Percentiles rank a stretch among this genome's conserved stretches.
These are phyloP conservation scores for Aepyceros melampus DNA, from an alignment of 2,113 vertebrate genomes.

Conservation along the genomic window DNA sequence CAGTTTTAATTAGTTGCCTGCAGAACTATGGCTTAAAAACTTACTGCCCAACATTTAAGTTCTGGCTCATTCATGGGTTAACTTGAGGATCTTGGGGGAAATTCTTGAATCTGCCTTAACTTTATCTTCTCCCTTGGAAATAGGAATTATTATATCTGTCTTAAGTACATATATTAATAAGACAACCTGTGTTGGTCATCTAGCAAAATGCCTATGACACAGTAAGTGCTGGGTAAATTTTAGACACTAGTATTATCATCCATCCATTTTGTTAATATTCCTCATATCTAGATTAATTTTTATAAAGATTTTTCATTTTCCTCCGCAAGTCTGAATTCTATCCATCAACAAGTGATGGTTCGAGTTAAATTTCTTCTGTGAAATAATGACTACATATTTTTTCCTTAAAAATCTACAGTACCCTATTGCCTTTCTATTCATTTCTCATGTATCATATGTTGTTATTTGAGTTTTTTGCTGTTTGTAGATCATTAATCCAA, in stretches of 20 bases:
- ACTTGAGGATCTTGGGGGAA: neutral
- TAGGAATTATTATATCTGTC: neutral
- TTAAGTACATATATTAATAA: neutral
- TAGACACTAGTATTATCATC: neutral
- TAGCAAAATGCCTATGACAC: neutral
- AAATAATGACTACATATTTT: neutral
- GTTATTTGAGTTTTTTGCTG: neutral
- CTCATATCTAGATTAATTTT: neutral
- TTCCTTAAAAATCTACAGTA: neutral
- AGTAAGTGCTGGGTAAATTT: neutral
- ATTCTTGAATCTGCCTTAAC: neutral
- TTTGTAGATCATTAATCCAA: neutral
- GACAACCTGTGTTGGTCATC: neutral
- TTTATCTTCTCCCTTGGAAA: neutral
- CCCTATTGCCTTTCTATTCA: neutral
- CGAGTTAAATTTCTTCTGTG: neutral
- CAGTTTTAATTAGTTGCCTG: neutral
- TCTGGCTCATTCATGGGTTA: neutral
- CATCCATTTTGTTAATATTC: neutral
- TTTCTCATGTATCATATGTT: neutral
- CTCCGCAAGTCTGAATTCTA: neutral
- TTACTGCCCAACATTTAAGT: neutral
- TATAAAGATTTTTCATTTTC: neutral
- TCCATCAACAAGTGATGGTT: neutral
- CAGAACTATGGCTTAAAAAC: neutral